phyloP scores from a whole-genome alignment of 2,888 invertebrate genomes.

The Ophion ventricosus region DNA sequence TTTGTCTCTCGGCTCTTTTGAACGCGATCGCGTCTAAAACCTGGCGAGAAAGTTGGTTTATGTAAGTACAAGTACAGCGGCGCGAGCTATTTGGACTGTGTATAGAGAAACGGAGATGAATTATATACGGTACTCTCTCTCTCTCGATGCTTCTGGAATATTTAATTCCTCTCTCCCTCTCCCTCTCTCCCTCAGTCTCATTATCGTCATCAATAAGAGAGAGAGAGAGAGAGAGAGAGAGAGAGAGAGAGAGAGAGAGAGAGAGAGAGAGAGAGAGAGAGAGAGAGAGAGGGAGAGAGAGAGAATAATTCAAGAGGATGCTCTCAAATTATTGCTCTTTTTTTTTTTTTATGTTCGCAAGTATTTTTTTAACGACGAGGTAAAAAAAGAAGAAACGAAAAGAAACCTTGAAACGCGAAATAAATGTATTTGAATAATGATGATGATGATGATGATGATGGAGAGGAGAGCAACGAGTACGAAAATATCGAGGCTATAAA shows the following conservation, averaged over 20 bases:
- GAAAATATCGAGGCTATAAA: constrained; percentile 37
- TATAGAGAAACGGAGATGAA: constrained; percentile 29
- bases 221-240: background rate
- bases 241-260: background rate
- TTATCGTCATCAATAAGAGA: background rate
- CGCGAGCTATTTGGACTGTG: constrained; percentile 13
- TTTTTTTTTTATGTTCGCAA: background rate
- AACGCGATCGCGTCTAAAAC: constrained; percentile 12
- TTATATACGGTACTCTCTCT: background rate
- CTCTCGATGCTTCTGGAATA: constrained; percentile 6
- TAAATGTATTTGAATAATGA: constrained; percentile 12
- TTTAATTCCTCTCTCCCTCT: background rate
- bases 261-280: background rate
- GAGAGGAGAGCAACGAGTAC: constrained; percentile 13
- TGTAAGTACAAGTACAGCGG: constrained; percentile 12
- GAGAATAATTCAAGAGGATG: background rate
- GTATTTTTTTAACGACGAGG: background rate
- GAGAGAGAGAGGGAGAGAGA: background rate
- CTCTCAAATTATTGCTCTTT: background rate
- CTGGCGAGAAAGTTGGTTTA: constrained; percentile 58
- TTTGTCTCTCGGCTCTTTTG: constrained; percentile 20
- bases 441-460: constrained; percentile 37
- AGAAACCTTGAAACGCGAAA: constrained; percentile 5
- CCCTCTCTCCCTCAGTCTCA: background rate
- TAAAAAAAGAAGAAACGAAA: background rate